phyloP scores from a whole-genome alignment of 1,140 invertebrate genomes.

The Orchesella cincta region DNA sequence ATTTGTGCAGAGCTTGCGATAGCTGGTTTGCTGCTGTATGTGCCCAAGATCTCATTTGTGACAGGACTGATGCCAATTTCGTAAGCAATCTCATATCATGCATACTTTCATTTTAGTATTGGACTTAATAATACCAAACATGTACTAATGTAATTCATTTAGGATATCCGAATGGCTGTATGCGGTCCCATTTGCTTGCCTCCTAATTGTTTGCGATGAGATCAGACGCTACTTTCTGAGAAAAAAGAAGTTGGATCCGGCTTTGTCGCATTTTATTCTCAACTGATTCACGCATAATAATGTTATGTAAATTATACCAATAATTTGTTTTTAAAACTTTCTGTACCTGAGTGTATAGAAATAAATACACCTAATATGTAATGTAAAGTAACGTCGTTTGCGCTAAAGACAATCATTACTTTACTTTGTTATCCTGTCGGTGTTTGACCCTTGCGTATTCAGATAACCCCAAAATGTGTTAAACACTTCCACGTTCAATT shows the following conservation, averaged over 20 bases:
- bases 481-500: too few species aligned
- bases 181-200: slow-evolving; percentile 63
- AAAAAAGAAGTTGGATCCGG: slow-evolving; percentile 29
- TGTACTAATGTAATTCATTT: background rate
- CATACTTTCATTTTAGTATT: background rate
- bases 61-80: slow-evolving; percentile 17
- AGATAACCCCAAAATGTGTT: too few species aligned
- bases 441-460: background rate
- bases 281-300: background rate
- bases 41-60: slow-evolving; percentile 2
- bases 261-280: background rate
- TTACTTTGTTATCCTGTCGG: background rate
- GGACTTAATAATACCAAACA: background rate
- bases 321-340: background rate
- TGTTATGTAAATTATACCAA: background rate
- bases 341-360: background rate
- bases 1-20: background rate
- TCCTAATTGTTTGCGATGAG: slow-evolving; percentile 66
- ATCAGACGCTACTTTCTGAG: slow-evolving; percentile 62
- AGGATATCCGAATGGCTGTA: slow-evolving; percentile 59
- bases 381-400: background rate
- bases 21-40: background rate
- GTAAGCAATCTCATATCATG: background rate
- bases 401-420: background rate
- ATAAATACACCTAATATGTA: background rate